Base-by-base conservation (phyloP, 1,140 invertebrate genomes). In the Pseudoatta argentina region DNA sequence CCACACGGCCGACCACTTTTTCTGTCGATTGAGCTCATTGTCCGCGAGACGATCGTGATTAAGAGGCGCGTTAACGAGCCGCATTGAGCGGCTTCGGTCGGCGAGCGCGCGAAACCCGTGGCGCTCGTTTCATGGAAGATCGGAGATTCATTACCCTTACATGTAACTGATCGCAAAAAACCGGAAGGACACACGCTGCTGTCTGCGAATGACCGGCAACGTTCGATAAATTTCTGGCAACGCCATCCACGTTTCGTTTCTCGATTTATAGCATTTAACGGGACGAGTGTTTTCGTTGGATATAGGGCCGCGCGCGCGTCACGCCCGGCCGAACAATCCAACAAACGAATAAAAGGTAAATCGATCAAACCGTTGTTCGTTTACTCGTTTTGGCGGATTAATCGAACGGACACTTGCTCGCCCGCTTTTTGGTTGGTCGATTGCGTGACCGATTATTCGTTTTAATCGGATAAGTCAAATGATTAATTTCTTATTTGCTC, bases 51-150 rank as follows among this genome's bases (percentile, higher is more conserved):
- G 91, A 92, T 91, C 88, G 93, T 93, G 92, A 93, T 93, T 93
- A 92, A 93, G 91, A 91, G 92, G 88, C 89, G 88, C 92, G 91
- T 93, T 93, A 93, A 93, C 93, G 93, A 93, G 92, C 91, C 91
- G 92, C 92, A 93, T 93, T 93, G 93, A 93, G 89, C 89, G 79
- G 63, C 72, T 83, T 48, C 67, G 69, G 71, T 73, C 10, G 69
- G n/a, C 63, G 44, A 24, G 72, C 18, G 53, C 76, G 64, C 83
- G 27, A 72, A 78, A 67, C 10, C 34, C 69, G 51, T 18, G 69
- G 69, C 75, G 78, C 71, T 67, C 85, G 88, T 89, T 90, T 90
- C 89, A 87, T 72, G 79, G 64, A 71, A 72, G 67, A 85, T 76
- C 79, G 86, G 64, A 87, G 89, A 90, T 90, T 89, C 89, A 90